Conservation (phyloP, 2,797 vertebrate genomes). For the Sebastes oblongus region DNA sequence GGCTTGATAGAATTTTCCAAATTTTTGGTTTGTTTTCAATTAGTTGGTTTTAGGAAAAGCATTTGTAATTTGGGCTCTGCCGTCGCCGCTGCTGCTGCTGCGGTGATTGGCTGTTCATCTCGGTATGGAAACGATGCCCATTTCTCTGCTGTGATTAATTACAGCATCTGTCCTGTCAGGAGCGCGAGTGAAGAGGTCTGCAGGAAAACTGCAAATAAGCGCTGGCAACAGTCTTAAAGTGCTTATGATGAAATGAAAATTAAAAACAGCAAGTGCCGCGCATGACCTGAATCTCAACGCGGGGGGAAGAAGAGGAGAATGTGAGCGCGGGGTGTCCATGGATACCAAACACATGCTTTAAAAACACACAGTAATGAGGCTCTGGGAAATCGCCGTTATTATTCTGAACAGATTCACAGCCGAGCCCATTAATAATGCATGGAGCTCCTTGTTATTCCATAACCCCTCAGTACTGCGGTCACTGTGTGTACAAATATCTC, state of each 20-base stretch:
- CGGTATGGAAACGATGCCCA: conserved; percentile 84
- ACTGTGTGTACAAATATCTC: conserved; percentile 95
- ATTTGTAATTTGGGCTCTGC: conserved; percentile 69
- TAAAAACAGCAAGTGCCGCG: conserved; percentile 94
- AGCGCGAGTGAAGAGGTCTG: conserved; percentile 94
- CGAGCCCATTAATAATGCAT: conserved; percentile 93
- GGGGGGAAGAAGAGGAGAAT: conserved; percentile 70
- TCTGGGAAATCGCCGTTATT: conserved; percentile 86
- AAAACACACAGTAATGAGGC: conserved; percentile 87
- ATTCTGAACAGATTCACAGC: conserved; percentile 87
- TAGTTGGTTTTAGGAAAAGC: conserved; percentile 69
- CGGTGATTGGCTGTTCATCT: conserved; percentile 63
- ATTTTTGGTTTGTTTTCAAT: conserved; percentile 78
- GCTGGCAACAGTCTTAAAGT: conserved; percentile 98
- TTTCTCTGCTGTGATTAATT: conserved; percentile 98
- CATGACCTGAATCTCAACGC: conserved; percentile 96
- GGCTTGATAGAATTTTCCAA: conserved; percentile 67
- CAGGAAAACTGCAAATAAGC: conserved; percentile 98
- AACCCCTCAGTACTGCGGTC: conserved; percentile 86
- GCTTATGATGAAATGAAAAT: conserved; percentile 99
- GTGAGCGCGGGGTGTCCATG: conserved; percentile 78
- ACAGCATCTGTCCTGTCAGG: conserved; percentile 99
- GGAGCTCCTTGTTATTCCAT: conserved; percentile 90
- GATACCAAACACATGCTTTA: conserved; percentile 82
- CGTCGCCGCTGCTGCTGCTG: conserved; percentile 21